phyloP scores from a whole-genome alignment of 2,113 vertebrate species.

The Corydoras sp. region DNA sequence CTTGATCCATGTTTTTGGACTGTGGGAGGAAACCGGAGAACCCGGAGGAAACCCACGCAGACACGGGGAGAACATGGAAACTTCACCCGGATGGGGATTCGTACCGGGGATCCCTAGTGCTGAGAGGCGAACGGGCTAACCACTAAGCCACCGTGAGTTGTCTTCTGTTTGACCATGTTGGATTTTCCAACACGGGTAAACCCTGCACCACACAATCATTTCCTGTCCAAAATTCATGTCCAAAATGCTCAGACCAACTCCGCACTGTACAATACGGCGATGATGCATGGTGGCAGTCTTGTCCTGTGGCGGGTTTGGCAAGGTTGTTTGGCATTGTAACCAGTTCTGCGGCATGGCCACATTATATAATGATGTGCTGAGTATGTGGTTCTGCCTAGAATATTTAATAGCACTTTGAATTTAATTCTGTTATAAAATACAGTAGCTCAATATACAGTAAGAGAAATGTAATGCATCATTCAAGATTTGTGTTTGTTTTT shows the following conservation, averaged over 20 bases:
- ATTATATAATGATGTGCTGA: constrained; percentile 14
- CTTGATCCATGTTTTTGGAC: too few relatives aligned
- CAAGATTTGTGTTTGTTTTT: too few relatives aligned
- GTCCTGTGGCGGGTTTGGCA: constrained; percentile 16
- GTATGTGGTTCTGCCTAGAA: constrained; percentile 11
- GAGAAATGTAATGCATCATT: not conserved
- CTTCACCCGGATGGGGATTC: too few relatives aligned
- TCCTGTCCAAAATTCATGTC: too few relatives aligned
- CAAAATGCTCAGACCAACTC: constrained; percentile 9
- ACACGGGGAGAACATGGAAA: too few relatives aligned
- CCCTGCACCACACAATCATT: constrained; percentile 4
- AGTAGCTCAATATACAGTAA: too few relatives aligned
- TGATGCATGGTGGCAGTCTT: constrained; percentile 24
- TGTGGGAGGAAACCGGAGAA: too few relatives aligned
- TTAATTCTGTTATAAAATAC: constrained; percentile 13
- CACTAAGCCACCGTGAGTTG: too few relatives aligned
- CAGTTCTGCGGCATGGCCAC: constrained; percentile 22
- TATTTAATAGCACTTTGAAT: not conserved
- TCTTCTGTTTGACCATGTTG: not conserved
- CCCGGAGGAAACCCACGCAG: too few relatives aligned
- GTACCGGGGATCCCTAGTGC: too few relatives aligned
- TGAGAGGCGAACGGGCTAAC: too few relatives aligned
- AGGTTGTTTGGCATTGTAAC: constrained; percentile 27
- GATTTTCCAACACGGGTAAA: constrained; percentile 9
- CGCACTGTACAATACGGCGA: not conserved